A percentile compares a stretch with the other conserved stretches of the same genome.
Conservation (phyloP, 2,888 invertebrate genomes). For the Tinea pellionella region DNA sequence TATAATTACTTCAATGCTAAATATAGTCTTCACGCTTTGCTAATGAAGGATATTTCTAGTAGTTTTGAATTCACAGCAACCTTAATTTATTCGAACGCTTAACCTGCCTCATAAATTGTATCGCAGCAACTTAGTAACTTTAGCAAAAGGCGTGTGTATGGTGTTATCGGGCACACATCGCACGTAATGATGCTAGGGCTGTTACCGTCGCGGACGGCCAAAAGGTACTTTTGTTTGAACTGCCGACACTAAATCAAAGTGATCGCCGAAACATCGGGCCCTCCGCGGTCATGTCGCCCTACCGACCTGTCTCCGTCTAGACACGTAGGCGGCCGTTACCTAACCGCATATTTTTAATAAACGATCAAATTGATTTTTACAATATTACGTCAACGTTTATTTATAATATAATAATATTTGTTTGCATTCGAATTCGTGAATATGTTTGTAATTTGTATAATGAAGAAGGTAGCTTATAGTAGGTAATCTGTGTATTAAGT, state of each 20-base stretch:
- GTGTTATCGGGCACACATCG: conserved; percentile 6
- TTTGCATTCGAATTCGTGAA: background rate
- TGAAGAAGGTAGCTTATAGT: background rate
- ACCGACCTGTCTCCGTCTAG: background rate
- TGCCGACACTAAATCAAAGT: conserved; percentile 41
- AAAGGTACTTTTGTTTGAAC: conserved; percentile 28
- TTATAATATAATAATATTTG: background rate
- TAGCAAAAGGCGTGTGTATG: conserved; percentile 3
- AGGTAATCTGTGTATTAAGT: background rate
- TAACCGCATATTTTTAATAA: too few relatives aligned
- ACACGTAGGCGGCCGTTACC: background rate
- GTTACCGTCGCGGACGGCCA: background rate
- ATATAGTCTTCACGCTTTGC: background rate
- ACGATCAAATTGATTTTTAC: too few relatives aligned
- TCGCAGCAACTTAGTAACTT: conserved; percentile 2
- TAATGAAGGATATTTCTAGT: background rate
- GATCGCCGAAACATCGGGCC: conserved; percentile 34
- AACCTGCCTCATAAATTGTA: conserved; percentile 6
- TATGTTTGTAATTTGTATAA: background rate
- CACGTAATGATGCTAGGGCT: conserved; percentile 3
- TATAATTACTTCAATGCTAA: background rate
- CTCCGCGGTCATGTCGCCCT: conserved; percentile 18
- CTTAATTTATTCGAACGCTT: conserved; percentile 2
- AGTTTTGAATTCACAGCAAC: background rate
- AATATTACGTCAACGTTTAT: too few relatives aligned